Evolutionary conservation across 2,888 invertebrate species (phyloP), one percentile per base, ranked within the genome.

Genomic region (Mayetiola destructor): DNA sequence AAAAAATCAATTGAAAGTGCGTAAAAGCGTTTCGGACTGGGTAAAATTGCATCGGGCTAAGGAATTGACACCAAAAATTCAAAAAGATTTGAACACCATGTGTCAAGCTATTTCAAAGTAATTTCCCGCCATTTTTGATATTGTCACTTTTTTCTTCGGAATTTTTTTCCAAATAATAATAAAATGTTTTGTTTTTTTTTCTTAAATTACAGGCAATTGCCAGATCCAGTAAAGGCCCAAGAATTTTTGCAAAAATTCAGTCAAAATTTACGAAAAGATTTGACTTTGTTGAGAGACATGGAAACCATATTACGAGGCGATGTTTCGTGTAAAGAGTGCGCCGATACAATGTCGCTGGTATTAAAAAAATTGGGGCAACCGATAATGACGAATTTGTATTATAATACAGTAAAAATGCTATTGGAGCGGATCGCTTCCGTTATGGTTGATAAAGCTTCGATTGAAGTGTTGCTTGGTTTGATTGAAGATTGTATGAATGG

Each of bases 391-490:
- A 94, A 95, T 73, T 74, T 92, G 35, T 91, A 95, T 71, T 95
- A 95, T 75, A 93, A 92, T 69, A 93, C 92, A 1, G 88, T 96
- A 39, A 96, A 96, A 75, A 91, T 91, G 82, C 72, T 97, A 53
- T 74, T 97, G 58, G 96, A 96, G 72, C 79, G 96, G 59, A 88
- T 94, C 14, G 94, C 94, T 61, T 94, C 93, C 0, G 93, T 97
- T 5, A 91, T 96, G 88, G 88, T 97, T 12, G 97, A 97, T 69
- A 85, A 85, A 64, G 85, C 87, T 61, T 87, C 94, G 0, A 79
- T 95, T 63, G 80, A 84, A 61, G 81, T 88, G 66, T 73, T 84
- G 21, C 77, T 82, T 12, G 73, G 75, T 57, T 63, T 72, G 58
- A 65, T 72, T 57, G 85, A 88, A 66, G 85, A 87, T 61, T 86